phyloP scores from a whole-genome alignment of 1,140 invertebrate species.

The Drosophila dunni region DNA sequence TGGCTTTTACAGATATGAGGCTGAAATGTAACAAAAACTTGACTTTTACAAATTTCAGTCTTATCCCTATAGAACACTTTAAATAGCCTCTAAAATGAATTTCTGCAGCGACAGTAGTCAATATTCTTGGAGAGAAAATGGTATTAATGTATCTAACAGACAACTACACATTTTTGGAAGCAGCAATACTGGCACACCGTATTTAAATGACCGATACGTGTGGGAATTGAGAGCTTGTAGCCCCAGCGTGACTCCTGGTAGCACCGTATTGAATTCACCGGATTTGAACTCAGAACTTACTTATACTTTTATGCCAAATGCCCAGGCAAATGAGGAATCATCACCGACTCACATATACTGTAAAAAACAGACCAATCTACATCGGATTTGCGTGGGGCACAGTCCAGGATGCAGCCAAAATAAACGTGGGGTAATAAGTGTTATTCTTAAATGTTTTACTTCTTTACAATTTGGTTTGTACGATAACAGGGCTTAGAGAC shows the following conservation, averaged over 20 bases:
- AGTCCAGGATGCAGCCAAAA: constrained; percentile 82
- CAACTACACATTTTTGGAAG: constrained; percentile 56
- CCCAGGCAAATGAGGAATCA: constrained; percentile 36
- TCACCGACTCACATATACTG: constrained; percentile 47
- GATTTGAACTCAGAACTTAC: constrained; percentile 75
- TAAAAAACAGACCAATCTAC: constrained; percentile 72
- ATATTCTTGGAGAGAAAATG: constrained; percentile 58
- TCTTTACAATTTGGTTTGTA: neutral
- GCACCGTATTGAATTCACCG: constrained; percentile 83
- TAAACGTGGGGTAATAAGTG: constrained; percentile 59
- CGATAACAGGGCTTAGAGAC: constrained; percentile 65
- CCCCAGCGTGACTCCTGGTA: constrained; percentile 82
- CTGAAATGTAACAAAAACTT: neutral
- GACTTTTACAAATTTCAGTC: neutral
- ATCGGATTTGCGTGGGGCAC: constrained; percentile 78
- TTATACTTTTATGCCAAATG: constrained; percentile 58
- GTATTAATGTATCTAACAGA: constrained; percentile 31
- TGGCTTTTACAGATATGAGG: neutral
- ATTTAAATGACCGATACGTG: constrained; percentile 77
- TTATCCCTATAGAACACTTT: neutral
- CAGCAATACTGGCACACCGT: constrained; percentile 20
- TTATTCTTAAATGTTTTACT: neutral
- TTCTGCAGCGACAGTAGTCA: constrained; percentile 74
- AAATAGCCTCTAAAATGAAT: constrained; percentile 47
- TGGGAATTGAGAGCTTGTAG: constrained; percentile 84